phyloP scores from a whole-genome alignment of 1,140 invertebrate species.

The Diorhabda sublineata region DNA sequence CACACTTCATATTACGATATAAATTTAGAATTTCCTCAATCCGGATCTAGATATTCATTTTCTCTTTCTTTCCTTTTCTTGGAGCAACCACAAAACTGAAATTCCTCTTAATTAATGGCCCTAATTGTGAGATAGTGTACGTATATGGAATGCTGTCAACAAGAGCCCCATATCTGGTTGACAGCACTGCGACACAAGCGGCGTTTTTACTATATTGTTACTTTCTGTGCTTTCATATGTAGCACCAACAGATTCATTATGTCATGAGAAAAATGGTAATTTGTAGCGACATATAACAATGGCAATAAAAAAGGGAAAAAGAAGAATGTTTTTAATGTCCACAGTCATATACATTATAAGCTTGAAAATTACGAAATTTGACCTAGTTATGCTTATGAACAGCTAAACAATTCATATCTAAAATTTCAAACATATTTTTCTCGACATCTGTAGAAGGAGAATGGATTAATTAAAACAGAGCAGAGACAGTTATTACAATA shows the following conservation, averaged over 20 bases:
- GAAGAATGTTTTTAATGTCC: too few species aligned
- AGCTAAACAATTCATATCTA: too few species aligned
- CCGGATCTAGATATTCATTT: not conserved
- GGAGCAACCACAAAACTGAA: conserved; percentile 19
- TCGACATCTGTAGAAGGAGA: too few species aligned
- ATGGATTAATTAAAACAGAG: too few species aligned
- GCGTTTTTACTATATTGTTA: not conserved
- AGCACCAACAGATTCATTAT: not conserved
- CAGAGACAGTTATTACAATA: too few species aligned
- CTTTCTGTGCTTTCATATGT: not conserved
- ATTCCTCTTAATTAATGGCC: conserved; percentile 23
- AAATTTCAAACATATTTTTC: too few species aligned
- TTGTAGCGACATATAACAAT: not conserved
- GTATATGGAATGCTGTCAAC: conserved; percentile 10
- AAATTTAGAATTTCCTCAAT: not conserved
- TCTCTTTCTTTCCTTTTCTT: not conserved
- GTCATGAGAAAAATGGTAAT: not conserved
- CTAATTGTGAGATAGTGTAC: conserved; percentile 21
- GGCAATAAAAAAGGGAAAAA: not conserved
- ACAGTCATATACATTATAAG: too few species aligned
- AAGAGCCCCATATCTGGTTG: not conserved
- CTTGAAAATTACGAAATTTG: too few species aligned
- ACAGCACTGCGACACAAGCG: not conserved
- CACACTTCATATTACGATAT: too few species aligned
- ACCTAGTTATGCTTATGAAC: too few species aligned